Evolutionary conservation across 2,888 invertebrate species (phyloP), one percentile per base, ranked within the genome.

Genomic region (Chalcosyrphus nemorum): DNA sequence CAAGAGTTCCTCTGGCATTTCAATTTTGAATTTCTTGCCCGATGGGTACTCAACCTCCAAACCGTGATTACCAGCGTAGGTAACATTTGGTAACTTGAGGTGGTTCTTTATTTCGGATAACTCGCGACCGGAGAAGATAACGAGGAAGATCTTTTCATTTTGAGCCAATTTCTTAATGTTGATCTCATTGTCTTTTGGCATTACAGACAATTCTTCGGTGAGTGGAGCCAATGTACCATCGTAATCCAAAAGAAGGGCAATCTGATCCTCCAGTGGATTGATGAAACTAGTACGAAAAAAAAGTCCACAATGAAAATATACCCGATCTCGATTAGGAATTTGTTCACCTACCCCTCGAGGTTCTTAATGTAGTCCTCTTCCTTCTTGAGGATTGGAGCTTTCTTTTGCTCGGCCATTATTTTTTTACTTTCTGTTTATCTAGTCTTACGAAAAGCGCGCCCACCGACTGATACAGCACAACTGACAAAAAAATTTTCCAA

Each of bases 211-310:
- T 91, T 95, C 95, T 32, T 95, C 94, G 38, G 95, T 95, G 57
- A 96, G 93, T 1, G 95, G 95, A 2, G 95, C 95, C 86, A 96
- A 91, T 35, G 95, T 96, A 84, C 95, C 95, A 90, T 96, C 95
- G 89, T 95, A 96, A 89, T 96, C 95, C 89, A 95, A 91, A 17
- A 95, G 89, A 43, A 96, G 91, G 0, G 95, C 95, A 87, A 95
- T 90, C 90, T 95, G 94, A 89, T 95, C 94, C 59, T 86, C 89
- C 21, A 93, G 93, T 59, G 94, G 93, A 72, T 94, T 94, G 87
- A 95, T 89, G 87, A 91, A 91, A 86, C 91, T 91, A 45, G 68
- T 15, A n/a, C n/a, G n/a, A n/a, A n/a, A n/a, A 35, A 72, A 4
- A 54, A 6, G 4, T 15, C 32, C 13, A 5, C 54, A 72, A 56